phyloP scores from a whole-genome alignment of 23 tunicate genomes.

The Clavelina lepadiformis region DNA sequence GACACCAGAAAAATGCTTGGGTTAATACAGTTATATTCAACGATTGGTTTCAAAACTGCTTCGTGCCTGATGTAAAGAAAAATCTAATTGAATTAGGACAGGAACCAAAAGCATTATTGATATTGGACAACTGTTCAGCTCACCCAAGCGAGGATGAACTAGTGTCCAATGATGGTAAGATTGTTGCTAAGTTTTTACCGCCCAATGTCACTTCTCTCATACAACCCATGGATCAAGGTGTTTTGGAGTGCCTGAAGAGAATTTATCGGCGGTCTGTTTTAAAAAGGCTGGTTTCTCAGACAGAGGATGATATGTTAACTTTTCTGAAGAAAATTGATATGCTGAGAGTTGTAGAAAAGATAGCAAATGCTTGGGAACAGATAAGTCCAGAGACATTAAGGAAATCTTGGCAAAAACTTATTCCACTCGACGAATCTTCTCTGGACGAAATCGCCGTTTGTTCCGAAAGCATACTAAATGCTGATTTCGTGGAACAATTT shows the following conservation, averaged over 20 bases:
- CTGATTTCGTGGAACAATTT: neutral
- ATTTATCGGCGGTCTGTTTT: neutral
- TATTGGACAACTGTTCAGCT: slow-evolving; percentile 13
- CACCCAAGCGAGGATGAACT: slow-evolving; percentile 27
- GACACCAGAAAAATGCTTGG: neutral
- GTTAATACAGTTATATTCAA: slow-evolving; percentile 9
- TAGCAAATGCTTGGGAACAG: slow-evolving; percentile 6
- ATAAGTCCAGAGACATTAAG: too few relatives aligned
- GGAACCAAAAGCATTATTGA: slow-evolving; percentile 13
- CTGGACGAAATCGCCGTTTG: neutral
- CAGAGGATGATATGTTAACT: slow-evolving; percentile 2
- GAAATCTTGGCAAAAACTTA: neutral
- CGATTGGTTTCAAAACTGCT: slow-evolving; percentile 20
- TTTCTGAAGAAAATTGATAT: slow-evolving; percentile 7
- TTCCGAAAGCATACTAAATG: slow-evolving; percentile 13
- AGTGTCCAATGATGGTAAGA: slow-evolving; percentile 12
- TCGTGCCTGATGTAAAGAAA: slow-evolving; percentile 12
- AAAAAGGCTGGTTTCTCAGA: slow-evolving; percentile 1
- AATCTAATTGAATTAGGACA: slow-evolving; percentile 5
- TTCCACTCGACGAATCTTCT: slow-evolving; percentile 8
- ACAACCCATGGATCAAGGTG: slow-evolving; percentile 15
- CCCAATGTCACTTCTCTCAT: slow-evolving; percentile 17
- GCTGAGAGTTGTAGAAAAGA: slow-evolving; percentile 11
- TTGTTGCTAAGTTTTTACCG: slow-evolving; percentile 16
- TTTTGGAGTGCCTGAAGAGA: slow-evolving; percentile 5